Conservation (phyloP, 1,140 invertebrate genomes). For the Lanistes nyassanus region DNA sequence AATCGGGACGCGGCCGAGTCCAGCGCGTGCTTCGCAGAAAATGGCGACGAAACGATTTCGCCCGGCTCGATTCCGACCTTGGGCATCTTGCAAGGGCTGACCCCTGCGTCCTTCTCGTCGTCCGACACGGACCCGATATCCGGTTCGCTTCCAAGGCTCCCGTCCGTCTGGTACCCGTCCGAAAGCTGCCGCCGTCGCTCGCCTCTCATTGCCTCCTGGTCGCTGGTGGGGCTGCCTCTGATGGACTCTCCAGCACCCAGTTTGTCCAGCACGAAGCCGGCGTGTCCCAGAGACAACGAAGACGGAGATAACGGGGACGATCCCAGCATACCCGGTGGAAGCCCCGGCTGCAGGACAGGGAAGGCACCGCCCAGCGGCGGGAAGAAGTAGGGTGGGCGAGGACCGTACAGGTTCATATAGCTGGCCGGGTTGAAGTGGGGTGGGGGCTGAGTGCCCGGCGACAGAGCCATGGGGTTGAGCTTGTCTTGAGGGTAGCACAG, state of each 20-base stretch:
- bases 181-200: conserved; percentile 10
- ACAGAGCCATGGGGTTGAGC: conserved; percentile 41
- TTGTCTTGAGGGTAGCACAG: conserved; percentile 38
- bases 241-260: conserved; percentile 16
- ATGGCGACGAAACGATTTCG: neutral
- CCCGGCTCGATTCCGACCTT: conserved; percentile 13
- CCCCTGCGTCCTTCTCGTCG: conserved; percentile 9
- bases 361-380: conserved; percentile 47
- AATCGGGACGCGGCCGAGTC: too few species aligned
- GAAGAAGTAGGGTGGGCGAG: conserved; percentile 58
- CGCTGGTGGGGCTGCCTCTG: conserved; percentile 21
- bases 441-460: conserved; percentile 30
- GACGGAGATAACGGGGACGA: conserved; percentile 37
- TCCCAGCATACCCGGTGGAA: conserved; percentile 22
- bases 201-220: conserved; percentile 25
- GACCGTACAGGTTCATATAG: conserved; percentile 55
- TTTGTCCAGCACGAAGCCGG: conserved; percentile 13
- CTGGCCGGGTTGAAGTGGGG: conserved; percentile 44
- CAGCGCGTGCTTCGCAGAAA: too few species aligned
- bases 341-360: conserved; percentile 34
- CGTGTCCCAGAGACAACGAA: conserved; percentile 22
- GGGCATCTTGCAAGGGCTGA: conserved; percentile 5
- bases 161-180: conserved; percentile 40
- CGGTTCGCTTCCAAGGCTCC: conserved; percentile 48
- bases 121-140: conserved; percentile 32